These are phyloP conservation scores for Nannoperca australis DNA, from an alignment of 2,797 vertebrate genomes.

Conservation along the genomic window DNA sequence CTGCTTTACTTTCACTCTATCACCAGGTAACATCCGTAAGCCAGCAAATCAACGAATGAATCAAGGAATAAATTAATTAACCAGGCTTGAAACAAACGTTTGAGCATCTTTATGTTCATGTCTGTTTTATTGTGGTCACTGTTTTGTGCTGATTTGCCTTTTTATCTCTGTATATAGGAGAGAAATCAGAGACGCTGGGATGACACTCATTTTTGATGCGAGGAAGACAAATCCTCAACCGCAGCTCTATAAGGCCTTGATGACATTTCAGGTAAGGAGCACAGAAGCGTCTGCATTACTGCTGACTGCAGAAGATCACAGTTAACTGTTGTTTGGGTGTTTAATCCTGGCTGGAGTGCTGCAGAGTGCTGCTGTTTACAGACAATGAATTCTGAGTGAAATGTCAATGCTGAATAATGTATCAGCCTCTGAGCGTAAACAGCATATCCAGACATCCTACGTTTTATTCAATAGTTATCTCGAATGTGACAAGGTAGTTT, in stretches of 20 bases:
- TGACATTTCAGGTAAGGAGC: conserved; percentile 86
- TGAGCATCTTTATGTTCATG: not conserved
- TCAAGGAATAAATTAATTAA: not conserved
- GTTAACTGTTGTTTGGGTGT: conserved; percentile 1
- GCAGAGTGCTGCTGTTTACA: conserved; percentile 4
- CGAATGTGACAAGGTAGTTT: not conserved
- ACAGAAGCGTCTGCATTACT: not conserved
- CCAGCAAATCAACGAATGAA: not conserved
- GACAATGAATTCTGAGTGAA: conserved; percentile 25
- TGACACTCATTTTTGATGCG: conserved; percentile 89
- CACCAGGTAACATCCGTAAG: conserved; percentile 84
- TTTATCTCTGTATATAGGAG: conserved; percentile 77
- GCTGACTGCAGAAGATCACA: conserved; percentile 4
- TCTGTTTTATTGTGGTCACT: conserved; percentile 5
- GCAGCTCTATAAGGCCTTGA: conserved; percentile 86
- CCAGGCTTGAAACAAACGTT: not conserved
- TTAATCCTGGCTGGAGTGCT: conserved; percentile 8
- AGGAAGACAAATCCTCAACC: conserved; percentile 84
- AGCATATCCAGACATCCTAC: not conserved
- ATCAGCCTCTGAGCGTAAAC: conserved; percentile 16
- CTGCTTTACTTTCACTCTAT: conserved; percentile 89
- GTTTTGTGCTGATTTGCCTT: not conserved
- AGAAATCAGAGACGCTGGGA: conserved; percentile 84
- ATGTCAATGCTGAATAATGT: conserved; percentile 32
- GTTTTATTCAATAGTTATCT: not conserved